phyloP scores from a whole-genome alignment of 1,140 invertebrate species.

The Palaemon carinicauda region DNA sequence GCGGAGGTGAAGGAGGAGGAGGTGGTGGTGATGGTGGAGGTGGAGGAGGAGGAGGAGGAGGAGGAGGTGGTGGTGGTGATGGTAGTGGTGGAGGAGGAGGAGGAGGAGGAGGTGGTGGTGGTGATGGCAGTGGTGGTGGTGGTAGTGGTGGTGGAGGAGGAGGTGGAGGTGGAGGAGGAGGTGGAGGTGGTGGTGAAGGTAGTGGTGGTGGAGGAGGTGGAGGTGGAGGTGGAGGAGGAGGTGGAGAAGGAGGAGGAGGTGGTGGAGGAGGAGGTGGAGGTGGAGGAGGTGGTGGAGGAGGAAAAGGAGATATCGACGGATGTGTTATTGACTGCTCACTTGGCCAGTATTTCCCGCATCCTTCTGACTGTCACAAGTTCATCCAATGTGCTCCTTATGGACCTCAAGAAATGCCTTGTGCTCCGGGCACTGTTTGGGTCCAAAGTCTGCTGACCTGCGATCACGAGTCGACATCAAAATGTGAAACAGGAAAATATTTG shows the following conservation, averaged over 20 bases:
- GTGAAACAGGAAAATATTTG: not conserved
- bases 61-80: not conserved
- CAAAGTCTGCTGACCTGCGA: not conserved
- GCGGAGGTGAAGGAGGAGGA: not conserved
- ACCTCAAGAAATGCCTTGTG: too few relatives aligned
- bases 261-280: not conserved
- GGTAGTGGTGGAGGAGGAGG: not conserved
- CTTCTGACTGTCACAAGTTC: too few relatives aligned
- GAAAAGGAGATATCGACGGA: not conserved
- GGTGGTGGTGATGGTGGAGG: too few relatives aligned
- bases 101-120: not conserved
- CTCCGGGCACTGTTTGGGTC: not conserved
- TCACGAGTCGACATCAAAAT: not conserved
- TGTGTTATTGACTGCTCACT: not conserved
- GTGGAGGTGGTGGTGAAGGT: not conserved
- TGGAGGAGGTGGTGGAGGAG: not conserved
- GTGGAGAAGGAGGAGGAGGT: not conserved
- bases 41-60: not conserved
- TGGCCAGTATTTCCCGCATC: too few relatives aligned
- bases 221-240: not conserved
- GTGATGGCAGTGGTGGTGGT: too few relatives aligned
- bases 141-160: not conserved
- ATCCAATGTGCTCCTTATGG: too few relatives aligned
- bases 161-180: not conserved
- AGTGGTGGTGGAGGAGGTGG: not conserved